phyloP scores from a whole-genome alignment of 2,888 invertebrate genomes.

The Apodemia mormo region DNA sequence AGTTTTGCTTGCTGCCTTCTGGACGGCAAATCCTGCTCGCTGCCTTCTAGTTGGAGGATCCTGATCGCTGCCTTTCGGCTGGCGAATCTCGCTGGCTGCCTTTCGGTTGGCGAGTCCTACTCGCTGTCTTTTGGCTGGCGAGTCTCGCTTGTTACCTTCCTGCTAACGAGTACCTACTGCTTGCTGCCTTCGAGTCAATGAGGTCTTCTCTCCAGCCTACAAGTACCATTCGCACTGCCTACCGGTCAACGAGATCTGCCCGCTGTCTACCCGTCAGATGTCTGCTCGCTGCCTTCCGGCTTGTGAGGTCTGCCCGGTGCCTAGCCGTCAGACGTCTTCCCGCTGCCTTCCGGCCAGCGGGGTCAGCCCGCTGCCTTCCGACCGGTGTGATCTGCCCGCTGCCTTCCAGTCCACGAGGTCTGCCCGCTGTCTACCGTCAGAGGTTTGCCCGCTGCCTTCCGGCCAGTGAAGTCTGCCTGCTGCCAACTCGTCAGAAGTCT shows the following conservation, averaged over 20 bases:
- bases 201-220: background rate
- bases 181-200: background rate
- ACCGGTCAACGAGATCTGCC: too few species aligned
- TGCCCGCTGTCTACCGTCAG: too few species aligned
- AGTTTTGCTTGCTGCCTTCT: background rate
- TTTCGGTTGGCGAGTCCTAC: background rate
- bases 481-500: too few species aligned
- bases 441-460: too few species aligned
- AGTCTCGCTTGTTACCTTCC: background rate
- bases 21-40: background rate
- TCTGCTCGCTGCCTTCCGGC: background rate
- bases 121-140: background rate
- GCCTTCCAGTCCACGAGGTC: too few species aligned
- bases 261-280: too few species aligned
- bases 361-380: background rate
- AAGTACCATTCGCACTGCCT: too few species aligned
- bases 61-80: background rate
- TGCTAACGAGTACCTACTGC: background rate
- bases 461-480: too few species aligned
- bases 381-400: too few species aligned
- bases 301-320: too few species aligned
- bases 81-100: background rate
- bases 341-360: background rate
- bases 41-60: background rate
- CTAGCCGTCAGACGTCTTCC: background rate